These are phyloP conservation scores for Epinephelus lanceolatus DNA, from an alignment of 2,113 vertebrate species.

Conservation along the genomic window DNA sequence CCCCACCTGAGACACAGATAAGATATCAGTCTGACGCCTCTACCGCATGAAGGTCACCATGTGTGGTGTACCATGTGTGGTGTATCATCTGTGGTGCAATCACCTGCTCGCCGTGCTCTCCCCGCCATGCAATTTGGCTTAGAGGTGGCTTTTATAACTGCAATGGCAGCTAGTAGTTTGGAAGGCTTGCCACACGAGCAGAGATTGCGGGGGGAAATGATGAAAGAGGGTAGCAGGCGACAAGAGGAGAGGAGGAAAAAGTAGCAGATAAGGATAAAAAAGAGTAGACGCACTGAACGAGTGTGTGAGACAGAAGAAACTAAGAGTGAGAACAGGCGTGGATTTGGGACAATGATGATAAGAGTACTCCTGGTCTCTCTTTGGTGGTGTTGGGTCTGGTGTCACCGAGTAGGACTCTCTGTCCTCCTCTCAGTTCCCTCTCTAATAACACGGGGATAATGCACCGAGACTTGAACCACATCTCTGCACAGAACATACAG, in stretches of 20 bases:
- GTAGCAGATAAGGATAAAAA: slow-evolving; percentile 18
- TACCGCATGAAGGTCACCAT: slow-evolving; percentile 28
- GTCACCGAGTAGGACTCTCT: slow-evolving; percentile 7
- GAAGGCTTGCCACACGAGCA: slow-evolving; percentile 18
- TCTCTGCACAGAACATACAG: slow-evolving; percentile 17
- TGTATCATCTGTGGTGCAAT: slow-evolving; percentile 49
- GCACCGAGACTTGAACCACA: not conserved
- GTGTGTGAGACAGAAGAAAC: slow-evolving; percentile 20
- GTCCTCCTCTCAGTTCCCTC: not conserved
- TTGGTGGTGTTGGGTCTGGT: not conserved
- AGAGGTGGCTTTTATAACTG: slow-evolving; percentile 46
- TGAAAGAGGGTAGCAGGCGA: not conserved
- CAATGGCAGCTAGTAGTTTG: slow-evolving; percentile 16
- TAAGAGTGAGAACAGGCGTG: slow-evolving; percentile 3
- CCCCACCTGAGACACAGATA: slow-evolving; percentile 26
- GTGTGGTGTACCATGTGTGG: too few species aligned
- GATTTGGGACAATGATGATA: slow-evolving; percentile 10
- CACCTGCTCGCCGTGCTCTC: slow-evolving; percentile 1
- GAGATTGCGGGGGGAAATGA: slow-evolving; percentile 17
- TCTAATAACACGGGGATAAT: slow-evolving; percentile 4
- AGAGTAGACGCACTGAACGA: not conserved
- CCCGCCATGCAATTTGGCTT: slow-evolving; percentile 29
- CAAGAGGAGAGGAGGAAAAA: not conserved
- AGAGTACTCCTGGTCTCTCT: slow-evolving; percentile 11
- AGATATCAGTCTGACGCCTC: slow-evolving; percentile 5